Evolutionary conservation across 2,113 vertebrate genomes (phyloP), one percentile per base, ranked within the genome.

Genomic region (Dermatemys mawii): DNA sequence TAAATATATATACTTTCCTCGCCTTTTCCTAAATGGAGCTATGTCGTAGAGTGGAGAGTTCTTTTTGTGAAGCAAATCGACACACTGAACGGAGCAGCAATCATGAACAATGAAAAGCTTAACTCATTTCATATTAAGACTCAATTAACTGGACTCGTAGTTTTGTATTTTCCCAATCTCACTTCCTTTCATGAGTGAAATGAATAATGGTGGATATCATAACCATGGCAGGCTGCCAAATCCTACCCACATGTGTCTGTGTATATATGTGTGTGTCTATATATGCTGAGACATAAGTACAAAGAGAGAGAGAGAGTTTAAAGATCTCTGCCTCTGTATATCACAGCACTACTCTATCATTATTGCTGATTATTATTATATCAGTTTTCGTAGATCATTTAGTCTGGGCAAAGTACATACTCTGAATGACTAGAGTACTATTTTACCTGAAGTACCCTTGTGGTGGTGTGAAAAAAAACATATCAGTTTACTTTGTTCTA

Each of bases 171-270:
- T 90, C 83, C 57, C 91, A 83, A 22, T 73, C 6, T 63, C 57
- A 6, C 88, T 82, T 70, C 78, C 93, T 92, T 54, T 51, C 80
- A 57, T 76, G 83, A 85, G n/a, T 41, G 90, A 94, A 80, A 94
- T 88, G 75, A 86, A 32, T 78, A 35, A 93, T 85, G 22, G 49
- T 51, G 78, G 88, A 55, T 91, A 16, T 88, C 67, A 84, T 76
- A 88, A 87, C 55, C 14, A 1, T 60, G 70, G 41, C 17, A 21
- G 75, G 76, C 24, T 89, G 83, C 67, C 75, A 87, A 12, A 19
- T 76, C 80, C 86, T 90, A 35, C 19, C 86, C 26, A 83, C 87
- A 48, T 12, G 3, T 2, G 7, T 70, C 26, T 46, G 26, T 79
- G 19, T n/a, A 26, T 50, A 26, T 49, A 12, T 21, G 1, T 88